Base-by-base conservation (phyloP, 2,888 invertebrate species). In the Idaea aversata region DNA sequence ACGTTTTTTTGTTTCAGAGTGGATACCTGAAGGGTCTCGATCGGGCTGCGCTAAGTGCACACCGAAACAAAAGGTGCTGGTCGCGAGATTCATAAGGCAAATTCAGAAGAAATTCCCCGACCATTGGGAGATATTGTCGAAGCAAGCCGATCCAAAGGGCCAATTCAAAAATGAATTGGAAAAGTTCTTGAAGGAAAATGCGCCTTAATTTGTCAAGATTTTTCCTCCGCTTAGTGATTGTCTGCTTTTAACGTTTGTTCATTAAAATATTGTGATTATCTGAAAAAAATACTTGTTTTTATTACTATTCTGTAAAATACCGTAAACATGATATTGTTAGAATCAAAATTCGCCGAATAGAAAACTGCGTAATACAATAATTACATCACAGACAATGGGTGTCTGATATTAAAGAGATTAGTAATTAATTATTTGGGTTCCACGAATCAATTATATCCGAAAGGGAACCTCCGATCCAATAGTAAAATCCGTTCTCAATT, bases 91-190 rank as follows among this genome's bases (percentile, higher is more conserved):
- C 15, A 93, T 96, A 61, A 93, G 93, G 61, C 94, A 88, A 67
- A 85, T 96, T 65, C 93, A 94, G 67, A 89, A 94, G 61, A 89
- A 95, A 63, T 93, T 94, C 73, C 93, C 94, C 0, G 88, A 93
- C 0, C 90, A 94, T 78, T 97, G 95, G 94, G 91, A 93, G 15
- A 84, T 90, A 64, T 87, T 97, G 10, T 88, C 94, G 76, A 87
- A 84, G 25, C 94, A 94, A 80, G 94, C 93, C 81, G 96, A 97
- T 82, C 94, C 95, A 10, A 91, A 94, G 2, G 93, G 94, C 25
- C 80, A 91, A 66, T 94, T 94, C 85, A 87, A 88, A 67, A 88
- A 83, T 61, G 93, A 91, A 67, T 94, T 96, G 78, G 84, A 93
- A 61, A 86, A 88, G 35, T 88, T 81, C 71, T 3, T 87, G 3